Evolutionary conservation across 2,888 invertebrate species (phyloP).

Genomic region (Mimumesa dahlbomi): DNA sequence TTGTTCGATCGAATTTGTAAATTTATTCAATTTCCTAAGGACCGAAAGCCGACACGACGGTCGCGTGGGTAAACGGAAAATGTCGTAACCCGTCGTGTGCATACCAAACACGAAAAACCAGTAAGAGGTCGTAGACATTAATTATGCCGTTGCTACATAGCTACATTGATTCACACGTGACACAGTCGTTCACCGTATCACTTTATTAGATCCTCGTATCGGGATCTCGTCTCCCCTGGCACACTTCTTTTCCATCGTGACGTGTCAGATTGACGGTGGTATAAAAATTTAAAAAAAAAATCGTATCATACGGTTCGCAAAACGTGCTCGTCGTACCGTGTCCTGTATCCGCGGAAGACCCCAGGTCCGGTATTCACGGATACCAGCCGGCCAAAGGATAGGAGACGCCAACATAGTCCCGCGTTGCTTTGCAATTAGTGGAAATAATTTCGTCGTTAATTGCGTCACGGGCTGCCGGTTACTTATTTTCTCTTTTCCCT

Average conservation of each 20-base stretch:
- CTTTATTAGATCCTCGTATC: no score
- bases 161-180: neutral
- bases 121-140: neutral
- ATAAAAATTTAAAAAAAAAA: slow-evolving; percentile 10
- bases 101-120: no score
- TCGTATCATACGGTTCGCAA: slow-evolving; percentile 37
- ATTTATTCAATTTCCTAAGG: no score
- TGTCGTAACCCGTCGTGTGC: no score
- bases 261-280: slow-evolving; percentile 21
- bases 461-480: slow-evolving; percentile 54
- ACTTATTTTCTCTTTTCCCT: slow-evolving; percentile 55
- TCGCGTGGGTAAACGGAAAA: no score
- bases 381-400: neutral
- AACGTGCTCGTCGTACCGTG: slow-evolving; percentile 16
- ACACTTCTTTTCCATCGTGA: slow-evolving; percentile 33
- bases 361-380: slow-evolving; percentile 11
- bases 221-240: neutral
- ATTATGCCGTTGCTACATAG: neutral
- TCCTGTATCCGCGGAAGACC: slow-evolving; percentile 1
- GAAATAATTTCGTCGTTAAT: slow-evolving; percentile 63
- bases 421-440: slow-evolving; percentile 56
- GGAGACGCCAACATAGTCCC: slow-evolving; percentile 18
- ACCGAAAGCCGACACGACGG: no score
- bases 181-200: no score
- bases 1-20: no score